Evolutionary conservation across 1,140 invertebrate genomes (phyloP), one percentile per base, ranked within the genome.

Genomic region (Lethrus apterus): DNA sequence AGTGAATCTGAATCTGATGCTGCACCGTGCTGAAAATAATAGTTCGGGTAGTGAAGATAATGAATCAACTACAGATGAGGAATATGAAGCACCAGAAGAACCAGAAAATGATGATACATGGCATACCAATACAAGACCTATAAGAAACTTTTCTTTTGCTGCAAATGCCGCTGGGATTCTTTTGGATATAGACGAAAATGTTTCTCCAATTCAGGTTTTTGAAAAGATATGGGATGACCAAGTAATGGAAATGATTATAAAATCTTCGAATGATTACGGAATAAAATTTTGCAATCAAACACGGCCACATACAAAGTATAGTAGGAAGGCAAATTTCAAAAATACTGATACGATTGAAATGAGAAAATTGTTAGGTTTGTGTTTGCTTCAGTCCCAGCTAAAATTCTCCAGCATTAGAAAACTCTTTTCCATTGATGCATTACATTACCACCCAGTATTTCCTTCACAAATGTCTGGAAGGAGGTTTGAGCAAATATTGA

Each of bases 361-460:
- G 29, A 30, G 48, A 45, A 57, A 55, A 38, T 60, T 60, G 54
- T 46, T 60, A 13, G 56, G 57, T 30, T 48, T 62, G 34, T 44
- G 32, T 51, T 44, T 60, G 13, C 50, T 62, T 18, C 44, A 54
- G 44, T 46, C 38, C 23, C 56, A 60, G 18, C 30, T 58, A 47
- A 55, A 56, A 50, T n/a, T 29, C 24, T 51, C 56, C 24, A 36
- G 45, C 40, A 51, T 51, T 41, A 31, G 57, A 50, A 54, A 52
- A 20, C 30, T 58, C 3, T 60, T 57, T 53, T 34, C 24, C 34
- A 3, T 54, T 9, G 48, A 62, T 52, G 33, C 44, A 15, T 38
- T 60, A 42, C 53, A 62, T 53, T 62, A 56, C 45, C 57, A 59
- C 24, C 55, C 59, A 18, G 47, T 55, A 44, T 62, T 62, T 58